A percentile compares a stretch with the other conserved stretches of the same genome.
phyloP scores from a whole-genome alignment of 2,113 vertebrate genomes.

The Cyanistes caeruleus region DNA sequence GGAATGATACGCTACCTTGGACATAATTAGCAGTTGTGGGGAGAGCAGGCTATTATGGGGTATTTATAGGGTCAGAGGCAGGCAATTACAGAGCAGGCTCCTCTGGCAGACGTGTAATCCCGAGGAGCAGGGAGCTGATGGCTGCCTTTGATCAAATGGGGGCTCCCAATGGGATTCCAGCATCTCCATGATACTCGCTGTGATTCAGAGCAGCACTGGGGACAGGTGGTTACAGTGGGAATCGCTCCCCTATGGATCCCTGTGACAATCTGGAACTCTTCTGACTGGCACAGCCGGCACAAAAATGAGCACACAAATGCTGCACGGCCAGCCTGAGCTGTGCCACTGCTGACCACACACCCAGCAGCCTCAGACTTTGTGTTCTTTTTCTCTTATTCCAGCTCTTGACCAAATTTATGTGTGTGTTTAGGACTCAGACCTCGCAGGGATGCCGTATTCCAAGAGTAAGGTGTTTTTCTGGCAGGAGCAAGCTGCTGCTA shows the following conservation, averaged over 20 bases:
- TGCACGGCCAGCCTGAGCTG: background rate
- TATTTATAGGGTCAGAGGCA: conserved; percentile 47
- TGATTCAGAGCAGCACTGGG: background rate
- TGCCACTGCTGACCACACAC: background rate
- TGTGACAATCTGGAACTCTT: background rate
- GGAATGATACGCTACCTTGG: background rate
- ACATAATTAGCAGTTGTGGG: background rate
- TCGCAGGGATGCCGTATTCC: background rate
- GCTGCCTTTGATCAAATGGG: background rate
- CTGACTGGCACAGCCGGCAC: background rate
- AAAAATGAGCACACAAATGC: background rate
- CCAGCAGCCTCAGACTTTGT: accelerated
- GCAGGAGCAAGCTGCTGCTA: background rate
- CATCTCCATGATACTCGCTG: background rate
- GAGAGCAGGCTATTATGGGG: conserved; percentile 9
- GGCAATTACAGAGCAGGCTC: conserved; percentile 47
- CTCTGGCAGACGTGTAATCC: background rate
- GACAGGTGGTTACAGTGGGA: background rate
- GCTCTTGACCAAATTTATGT: background rate
- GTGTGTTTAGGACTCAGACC: background rate
- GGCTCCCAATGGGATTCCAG: background rate
- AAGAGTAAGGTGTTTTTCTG: background rate
- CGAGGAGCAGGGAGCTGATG: background rate
- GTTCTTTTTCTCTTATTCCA: background rate
- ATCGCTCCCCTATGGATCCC: background rate